A percentile compares a stretch with the other conserved stretches of the same genome.
Evolutionary conservation across 2,797 vertebrate genomes (phyloP).

Genomic region (Hydrocynus forskahlii): DNA sequence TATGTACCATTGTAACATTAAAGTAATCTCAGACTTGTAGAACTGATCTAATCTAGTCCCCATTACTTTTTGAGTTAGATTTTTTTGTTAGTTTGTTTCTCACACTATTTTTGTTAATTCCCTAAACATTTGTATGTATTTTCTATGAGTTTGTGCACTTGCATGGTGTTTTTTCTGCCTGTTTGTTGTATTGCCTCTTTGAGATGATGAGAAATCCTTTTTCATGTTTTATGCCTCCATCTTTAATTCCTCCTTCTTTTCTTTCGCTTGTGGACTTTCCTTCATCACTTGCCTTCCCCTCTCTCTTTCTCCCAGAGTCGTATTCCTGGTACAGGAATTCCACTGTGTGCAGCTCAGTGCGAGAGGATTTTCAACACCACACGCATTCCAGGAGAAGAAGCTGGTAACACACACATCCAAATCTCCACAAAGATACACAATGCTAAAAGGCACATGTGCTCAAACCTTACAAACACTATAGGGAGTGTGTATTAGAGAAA

Average conservation of each 20-base stretch:
- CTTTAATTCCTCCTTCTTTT: background rate
- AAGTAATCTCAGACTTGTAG: no score
- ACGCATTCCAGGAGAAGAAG: constrained; percentile 83
- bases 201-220: background rate
- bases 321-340: constrained; percentile 81
- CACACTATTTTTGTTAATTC: background rate
- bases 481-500: background rate
- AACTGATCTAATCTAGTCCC: no score
- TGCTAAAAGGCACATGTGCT: background rate
- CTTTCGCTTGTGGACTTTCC: constrained; percentile 31
- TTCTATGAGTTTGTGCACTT: no score
- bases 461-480: background rate
- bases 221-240: background rate
- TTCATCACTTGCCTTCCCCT: background rate
- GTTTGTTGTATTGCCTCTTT: no score
- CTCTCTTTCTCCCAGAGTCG: constrained; percentile 72
- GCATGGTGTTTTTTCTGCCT: no score
- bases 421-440: background rate
- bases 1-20: no score
- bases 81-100: background rate
- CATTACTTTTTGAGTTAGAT: background rate
- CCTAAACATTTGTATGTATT: no score
- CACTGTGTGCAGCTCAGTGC: constrained; percentile 88
- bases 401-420: constrained; percentile 76
- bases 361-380: constrained; percentile 90